Evolutionary conservation across 1,140 invertebrate species (phyloP).

Genomic region (Magallana angulata): DNA sequence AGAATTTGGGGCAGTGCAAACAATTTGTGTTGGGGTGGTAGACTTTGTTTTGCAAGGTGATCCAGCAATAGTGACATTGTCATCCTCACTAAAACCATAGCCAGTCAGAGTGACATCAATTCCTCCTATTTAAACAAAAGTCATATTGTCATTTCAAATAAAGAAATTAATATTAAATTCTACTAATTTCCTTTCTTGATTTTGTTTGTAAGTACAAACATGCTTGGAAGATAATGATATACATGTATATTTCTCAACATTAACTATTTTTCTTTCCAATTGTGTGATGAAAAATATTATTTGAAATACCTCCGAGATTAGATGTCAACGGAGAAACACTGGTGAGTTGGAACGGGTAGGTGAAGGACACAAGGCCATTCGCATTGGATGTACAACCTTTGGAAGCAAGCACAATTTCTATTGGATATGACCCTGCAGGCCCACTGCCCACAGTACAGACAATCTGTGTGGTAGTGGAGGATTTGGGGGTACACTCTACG

Average conservation of each 20-base stretch:
- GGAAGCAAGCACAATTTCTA: constrained; percentile 65
- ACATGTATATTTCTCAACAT: background rate
- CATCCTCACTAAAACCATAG: constrained; percentile 63
- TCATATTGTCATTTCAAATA: background rate
- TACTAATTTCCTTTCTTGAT: too few relatives aligned
- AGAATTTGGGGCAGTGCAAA: constrained; percentile 60
- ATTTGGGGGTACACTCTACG: constrained; percentile 54
- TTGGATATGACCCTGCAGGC: constrained; percentile 63
- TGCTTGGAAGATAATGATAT: too few relatives aligned
- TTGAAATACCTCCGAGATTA: constrained; percentile 62
- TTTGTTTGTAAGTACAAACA: too few relatives aligned
- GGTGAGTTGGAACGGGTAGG: constrained; percentile 54
- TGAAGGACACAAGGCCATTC: constrained; percentile 55
- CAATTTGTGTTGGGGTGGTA: constrained; percentile 52
- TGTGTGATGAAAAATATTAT: too few relatives aligned
- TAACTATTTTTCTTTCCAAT: background rate
- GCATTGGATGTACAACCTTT: constrained; percentile 58
- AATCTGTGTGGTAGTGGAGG: constrained; percentile 57
- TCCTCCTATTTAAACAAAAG: constrained; percentile 58
- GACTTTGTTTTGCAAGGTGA: constrained; percentile 50
- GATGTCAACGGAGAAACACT: constrained; percentile 58
- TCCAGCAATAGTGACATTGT: constrained; percentile 60
- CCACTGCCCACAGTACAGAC: constrained; percentile 69
- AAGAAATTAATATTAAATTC: too few relatives aligned
- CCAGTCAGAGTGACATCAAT: constrained; percentile 65